Evolutionary conservation across 2,797 vertebrate genomes (phyloP).

Genomic region (Delichon dasypus): DNA sequence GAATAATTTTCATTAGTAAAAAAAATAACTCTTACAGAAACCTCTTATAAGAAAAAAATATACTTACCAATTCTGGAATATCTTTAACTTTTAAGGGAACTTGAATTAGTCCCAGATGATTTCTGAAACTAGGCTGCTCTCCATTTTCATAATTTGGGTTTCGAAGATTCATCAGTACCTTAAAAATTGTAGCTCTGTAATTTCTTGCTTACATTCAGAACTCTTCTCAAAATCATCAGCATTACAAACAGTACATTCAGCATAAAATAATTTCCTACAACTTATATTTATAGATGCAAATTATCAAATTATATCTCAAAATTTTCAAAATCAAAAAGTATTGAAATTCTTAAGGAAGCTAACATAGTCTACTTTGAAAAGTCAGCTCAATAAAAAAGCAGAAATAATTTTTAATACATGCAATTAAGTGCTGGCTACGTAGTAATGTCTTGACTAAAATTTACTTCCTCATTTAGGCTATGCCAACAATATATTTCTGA

Average conservation of each 20-base stretch:
- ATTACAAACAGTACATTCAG: not conserved
- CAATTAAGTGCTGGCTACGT: not conserved
- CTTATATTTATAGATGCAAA: not conserved
- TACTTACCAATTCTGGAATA: slow-evolving; percentile 89
- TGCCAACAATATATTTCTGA: not conserved
- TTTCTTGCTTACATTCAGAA: slow-evolving; percentile 1
- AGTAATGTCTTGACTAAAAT: not conserved
- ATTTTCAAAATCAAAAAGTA: not conserved
- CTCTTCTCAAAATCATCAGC: not conserved
- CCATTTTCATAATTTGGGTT: slow-evolving; percentile 93
- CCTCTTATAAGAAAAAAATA: not conserved
- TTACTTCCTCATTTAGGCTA: not conserved
- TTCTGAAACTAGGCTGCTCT: slow-evolving; percentile 83
- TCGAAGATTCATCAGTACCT: slow-evolving; percentile 91
- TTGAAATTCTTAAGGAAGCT: not conserved
- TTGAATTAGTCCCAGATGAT: slow-evolving; percentile 94
- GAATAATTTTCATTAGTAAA: not conserved
- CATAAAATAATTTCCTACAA: not conserved
- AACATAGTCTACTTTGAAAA: not conserved
- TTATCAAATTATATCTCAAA: not conserved
- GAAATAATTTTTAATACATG: not conserved
- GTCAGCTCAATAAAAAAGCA: not conserved
- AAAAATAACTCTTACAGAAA: not conserved
- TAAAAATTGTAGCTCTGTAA: slow-evolving; percentile 58
- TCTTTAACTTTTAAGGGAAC: slow-evolving; percentile 89